Base-by-base conservation (phyloP, 2,888 invertebrate genomes). In the Ecliptopera silaceata region DNA sequence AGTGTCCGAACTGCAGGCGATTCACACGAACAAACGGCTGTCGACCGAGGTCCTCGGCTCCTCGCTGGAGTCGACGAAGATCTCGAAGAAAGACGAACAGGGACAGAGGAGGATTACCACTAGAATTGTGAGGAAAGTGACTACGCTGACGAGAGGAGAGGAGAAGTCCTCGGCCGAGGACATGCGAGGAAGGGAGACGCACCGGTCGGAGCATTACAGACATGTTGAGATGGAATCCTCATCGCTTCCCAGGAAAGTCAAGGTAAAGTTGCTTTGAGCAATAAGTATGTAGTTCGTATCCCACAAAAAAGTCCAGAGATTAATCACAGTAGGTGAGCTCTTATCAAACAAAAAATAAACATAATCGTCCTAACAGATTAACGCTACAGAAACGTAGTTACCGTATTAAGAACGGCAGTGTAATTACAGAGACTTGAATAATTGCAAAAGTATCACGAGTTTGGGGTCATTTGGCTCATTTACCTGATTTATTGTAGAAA, bases 11-110 rank as follows among this genome's bases (percentile, higher is more conserved):
- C 91, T 96, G 75, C 95, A 95, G 85, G 95, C 95, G 79, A 94
- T 97, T 81, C 95, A 95, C 75, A 96, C 96, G 72, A 95, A 96
- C 83, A 95, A 96, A 78, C 93, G 95, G 70, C 88, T 97, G 77
- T 95, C 96, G 78, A 96, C 97, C 72, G 96, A 96, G 92, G 95
- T 97, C 80, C 92, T 96, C 74, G 97, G 96, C 75, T 96, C 95
- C 79, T 96, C 96, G 62, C 92, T 96, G 79, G 96, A 97, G 87
- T 95, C 96, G 72, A 95, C 95, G 63, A 96, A 96, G 88, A 95
- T 96, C 74, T 95, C 96, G 81, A 94, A 95, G 84, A 94, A 94
- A 79, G 95, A 95, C 57, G 94, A 95, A 65, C 95, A 94, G 77
- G 96, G 97, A 34, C 94, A 95, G 77, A 93, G 96, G 61, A 94